Conservation (phyloP, 2,797 vertebrate genomes). For the Eupleurogrammus muticus region DNA sequence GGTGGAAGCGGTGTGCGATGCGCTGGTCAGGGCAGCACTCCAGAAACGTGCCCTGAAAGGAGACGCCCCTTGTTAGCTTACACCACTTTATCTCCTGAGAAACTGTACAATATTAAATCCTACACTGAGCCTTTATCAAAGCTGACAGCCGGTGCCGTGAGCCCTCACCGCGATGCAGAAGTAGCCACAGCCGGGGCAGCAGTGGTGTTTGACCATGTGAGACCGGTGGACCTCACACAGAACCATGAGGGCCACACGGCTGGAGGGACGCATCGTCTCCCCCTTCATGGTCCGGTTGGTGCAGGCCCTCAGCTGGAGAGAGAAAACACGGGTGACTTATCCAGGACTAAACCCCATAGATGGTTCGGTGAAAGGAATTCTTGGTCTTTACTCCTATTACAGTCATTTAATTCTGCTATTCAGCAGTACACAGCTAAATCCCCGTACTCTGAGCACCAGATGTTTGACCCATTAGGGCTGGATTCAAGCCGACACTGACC, state of each 20-base stretch:
- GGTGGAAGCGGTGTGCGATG: conserved; percentile 94
- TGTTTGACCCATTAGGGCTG: no score
- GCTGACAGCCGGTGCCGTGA: background rate
- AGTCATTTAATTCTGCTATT: background rate
- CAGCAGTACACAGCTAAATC: background rate
- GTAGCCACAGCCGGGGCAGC: conserved; percentile 94
- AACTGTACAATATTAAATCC: background rate
- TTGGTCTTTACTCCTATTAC: no score
- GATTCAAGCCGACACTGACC: conserved; percentile 69
- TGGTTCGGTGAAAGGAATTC: no score
- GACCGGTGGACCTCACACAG: conserved; percentile 92
- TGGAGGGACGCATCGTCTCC: conserved; percentile 94
- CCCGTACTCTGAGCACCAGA: background rate
- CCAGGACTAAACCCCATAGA: no score
- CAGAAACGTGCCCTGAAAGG: conserved; percentile 89
- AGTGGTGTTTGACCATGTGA: conserved; percentile 96
- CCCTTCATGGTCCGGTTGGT: conserved; percentile 87
- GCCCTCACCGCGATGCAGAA: conserved; percentile 91
- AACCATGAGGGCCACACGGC: conserved; percentile 92
- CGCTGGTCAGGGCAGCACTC: conserved; percentile 94
- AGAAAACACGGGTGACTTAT: no score
- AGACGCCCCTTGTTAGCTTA: no score
- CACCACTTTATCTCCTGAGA: no score
- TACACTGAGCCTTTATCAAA: background rate
- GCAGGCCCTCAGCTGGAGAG: conserved; percentile 89